phyloP scores from a whole-genome alignment of 2,797 vertebrate genomes.

The Acanthurus lineatus region DNA sequence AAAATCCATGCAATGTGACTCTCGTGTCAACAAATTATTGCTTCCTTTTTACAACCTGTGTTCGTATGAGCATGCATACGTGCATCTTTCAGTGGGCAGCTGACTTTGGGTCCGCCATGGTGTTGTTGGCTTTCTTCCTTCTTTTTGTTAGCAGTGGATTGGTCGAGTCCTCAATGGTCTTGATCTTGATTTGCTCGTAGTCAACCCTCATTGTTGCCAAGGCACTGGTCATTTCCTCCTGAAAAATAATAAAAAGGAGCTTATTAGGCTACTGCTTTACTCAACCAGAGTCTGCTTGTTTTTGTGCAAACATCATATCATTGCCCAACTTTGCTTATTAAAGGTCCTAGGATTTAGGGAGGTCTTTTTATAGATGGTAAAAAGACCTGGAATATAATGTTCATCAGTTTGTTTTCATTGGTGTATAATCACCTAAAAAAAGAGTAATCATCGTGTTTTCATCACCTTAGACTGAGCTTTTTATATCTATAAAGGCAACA shows the following conservation, averaged over 20 bases:
- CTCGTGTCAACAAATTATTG: conserved; percentile 89
- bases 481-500: too few relatives aligned
- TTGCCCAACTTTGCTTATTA: neutral
- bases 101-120: conserved; percentile 61
- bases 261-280: neutral
- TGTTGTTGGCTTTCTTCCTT: conserved; percentile 90
- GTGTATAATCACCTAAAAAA: too few relatives aligned
- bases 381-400: too few relatives aligned
- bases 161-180: conserved; percentile 95
- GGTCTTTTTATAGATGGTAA: too few relatives aligned
- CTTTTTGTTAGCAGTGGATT: conserved; percentile 97
- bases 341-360: too few relatives aligned
- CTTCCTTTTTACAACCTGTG: conserved; percentile 86
- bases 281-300: neutral
- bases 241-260: neutral
- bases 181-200: conserved; percentile 99
- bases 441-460: too few relatives aligned
- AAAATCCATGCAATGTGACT: conserved; percentile 78
- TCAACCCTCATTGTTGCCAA: conserved; percentile 99
- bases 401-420: too few relatives aligned
- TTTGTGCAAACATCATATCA: neutral
- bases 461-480: too few relatives aligned
- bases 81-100: conserved; percentile 70
- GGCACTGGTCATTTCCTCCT: conserved; percentile 99
- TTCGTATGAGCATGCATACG: conserved; percentile 61